A percentile compares a stretch with the other conserved stretches of the same genome.
phyloP scores from a whole-genome alignment of 2,888 invertebrate genomes.

The Operophtera brumata region DNA sequence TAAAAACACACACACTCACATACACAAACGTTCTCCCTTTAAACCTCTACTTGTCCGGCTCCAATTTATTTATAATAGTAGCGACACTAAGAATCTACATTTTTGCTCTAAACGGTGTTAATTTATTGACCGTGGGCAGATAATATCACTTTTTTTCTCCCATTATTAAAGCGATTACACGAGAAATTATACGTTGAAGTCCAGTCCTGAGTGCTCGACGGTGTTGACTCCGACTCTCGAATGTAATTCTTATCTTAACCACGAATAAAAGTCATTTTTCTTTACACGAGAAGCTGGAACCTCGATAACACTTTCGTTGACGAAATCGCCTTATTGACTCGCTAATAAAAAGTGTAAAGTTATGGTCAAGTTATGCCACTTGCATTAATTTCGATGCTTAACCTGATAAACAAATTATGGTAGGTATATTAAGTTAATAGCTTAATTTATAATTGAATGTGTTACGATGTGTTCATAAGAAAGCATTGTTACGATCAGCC shows the following conservation, averaged over 20 bases:
- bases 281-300: constrained; percentile 31
- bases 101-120: constrained; percentile 81
- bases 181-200: constrained; percentile 78
- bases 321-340: constrained; percentile 76
- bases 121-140: constrained; percentile 81
- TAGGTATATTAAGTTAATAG: constrained; percentile 78
- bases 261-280: constrained; percentile 43
- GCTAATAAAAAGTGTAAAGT: constrained; percentile 80
- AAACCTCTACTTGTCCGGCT: constrained; percentile 58
- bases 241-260: constrained; percentile 40
- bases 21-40: constrained; percentile 60
- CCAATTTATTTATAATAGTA: constrained; percentile 78
- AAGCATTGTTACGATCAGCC: constrained; percentile 67
- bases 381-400: constrained; percentile 81
- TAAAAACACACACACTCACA: constrained; percentile 71
- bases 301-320: constrained; percentile 68
- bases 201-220: constrained; percentile 63
- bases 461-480: constrained; percentile 71
- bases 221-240: constrained; percentile 32
- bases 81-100: constrained; percentile 79
- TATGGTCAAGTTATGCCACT: constrained; percentile 79
- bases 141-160: constrained; percentile 79
- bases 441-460: constrained; percentile 80
- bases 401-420: constrained; percentile 80
- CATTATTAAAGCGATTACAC: constrained; percentile 81